phyloP scores from a whole-genome alignment of 2,797 vertebrate genomes.

The Telmatherina bonti region DNA sequence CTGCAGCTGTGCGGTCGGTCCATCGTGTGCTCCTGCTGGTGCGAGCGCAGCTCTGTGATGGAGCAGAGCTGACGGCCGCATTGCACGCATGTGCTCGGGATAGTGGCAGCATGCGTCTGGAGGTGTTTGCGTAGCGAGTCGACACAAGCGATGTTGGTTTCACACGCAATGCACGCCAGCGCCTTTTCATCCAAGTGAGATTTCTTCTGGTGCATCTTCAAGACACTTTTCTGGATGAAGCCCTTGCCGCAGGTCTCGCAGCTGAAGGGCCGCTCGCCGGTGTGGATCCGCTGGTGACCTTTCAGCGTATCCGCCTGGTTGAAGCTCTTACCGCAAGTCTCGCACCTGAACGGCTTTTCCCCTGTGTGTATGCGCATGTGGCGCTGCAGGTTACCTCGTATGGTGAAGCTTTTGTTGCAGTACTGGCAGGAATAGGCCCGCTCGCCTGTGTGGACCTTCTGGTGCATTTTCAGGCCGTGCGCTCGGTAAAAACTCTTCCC shows the following conservation, averaged over 20 bases:
- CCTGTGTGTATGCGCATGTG: slow-evolving; percentile 89
- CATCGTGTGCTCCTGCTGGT: slow-evolving; percentile 74
- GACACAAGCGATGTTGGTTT: slow-evolving; percentile 52
- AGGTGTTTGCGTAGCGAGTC: slow-evolving; percentile 71
- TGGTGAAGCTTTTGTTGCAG: slow-evolving; percentile 85
- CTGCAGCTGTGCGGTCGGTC: slow-evolving; percentile 71
- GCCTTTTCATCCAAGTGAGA: slow-evolving; percentile 54
- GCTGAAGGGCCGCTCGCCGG: slow-evolving; percentile 83
- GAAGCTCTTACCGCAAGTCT: slow-evolving; percentile 84
- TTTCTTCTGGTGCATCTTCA: slow-evolving; percentile 82
- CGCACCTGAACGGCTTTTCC: slow-evolving; percentile 85
- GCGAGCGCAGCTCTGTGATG: slow-evolving; percentile 70
- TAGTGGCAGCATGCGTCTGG: slow-evolving; percentile 47
- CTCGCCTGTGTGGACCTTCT: slow-evolving; percentile 82
- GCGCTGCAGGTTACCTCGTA: slow-evolving; percentile 83
- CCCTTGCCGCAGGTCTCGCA: slow-evolving; percentile 83
- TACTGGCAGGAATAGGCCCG: slow-evolving; percentile 79
- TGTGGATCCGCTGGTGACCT: slow-evolving; percentile 84
- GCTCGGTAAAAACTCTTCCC: slow-evolving; percentile 83
- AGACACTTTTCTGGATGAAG: slow-evolving; percentile 81
- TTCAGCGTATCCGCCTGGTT: slow-evolving; percentile 85
- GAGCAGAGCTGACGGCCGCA: slow-evolving; percentile 68
- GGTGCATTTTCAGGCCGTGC: slow-evolving; percentile 82
- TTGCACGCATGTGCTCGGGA: slow-evolving; percentile 64
- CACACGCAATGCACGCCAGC: slow-evolving; percentile 72